Conservation (phyloP, 2,797 vertebrate species). For the Danio choprae region DNA sequence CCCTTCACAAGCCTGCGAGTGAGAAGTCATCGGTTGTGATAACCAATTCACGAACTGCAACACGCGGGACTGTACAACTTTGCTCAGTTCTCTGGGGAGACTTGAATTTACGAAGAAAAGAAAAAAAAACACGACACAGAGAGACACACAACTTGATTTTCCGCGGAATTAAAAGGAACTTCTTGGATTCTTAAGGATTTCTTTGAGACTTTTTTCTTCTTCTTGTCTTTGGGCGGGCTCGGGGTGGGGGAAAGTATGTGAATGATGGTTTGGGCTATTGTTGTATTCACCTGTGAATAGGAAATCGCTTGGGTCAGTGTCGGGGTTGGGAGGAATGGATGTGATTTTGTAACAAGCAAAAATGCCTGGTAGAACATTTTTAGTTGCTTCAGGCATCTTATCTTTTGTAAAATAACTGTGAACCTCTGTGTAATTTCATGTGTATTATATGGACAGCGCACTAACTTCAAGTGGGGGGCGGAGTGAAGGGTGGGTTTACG, state of each 20-base stretch:
- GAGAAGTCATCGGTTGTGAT: slow-evolving; percentile 51
- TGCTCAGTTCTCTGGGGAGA: slow-evolving; percentile 63
- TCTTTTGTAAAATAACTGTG: slow-evolving; percentile 81
- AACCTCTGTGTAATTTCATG: slow-evolving; percentile 77
- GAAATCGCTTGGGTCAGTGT: slow-evolving; percentile 54
- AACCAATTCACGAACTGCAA: slow-evolving; percentile 59
- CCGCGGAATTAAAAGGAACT: slow-evolving; percentile 59
- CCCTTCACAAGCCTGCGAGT: slow-evolving; percentile 57
- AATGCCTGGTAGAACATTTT: slow-evolving; percentile 73
- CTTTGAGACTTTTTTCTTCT: slow-evolving; percentile 62
- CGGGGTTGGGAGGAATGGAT: slow-evolving; percentile 55
- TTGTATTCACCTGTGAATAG: slow-evolving; percentile 63
- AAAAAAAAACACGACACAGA: slow-evolving; percentile 11
- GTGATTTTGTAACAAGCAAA: slow-evolving; percentile 68
- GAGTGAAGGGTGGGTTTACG: slow-evolving; percentile 51
- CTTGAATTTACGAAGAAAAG: slow-evolving; percentile 52
- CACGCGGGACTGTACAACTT: slow-evolving; percentile 63
- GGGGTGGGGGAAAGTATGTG: slow-evolving; percentile 35
- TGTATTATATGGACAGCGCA: slow-evolving; percentile 78
- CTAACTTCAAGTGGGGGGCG: slow-evolving; percentile 70
- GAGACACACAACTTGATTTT: slow-evolving; percentile 55
- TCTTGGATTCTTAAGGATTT: slow-evolving; percentile 64
- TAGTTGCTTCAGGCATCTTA: slow-evolving; percentile 74
- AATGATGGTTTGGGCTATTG: slow-evolving; percentile 47
- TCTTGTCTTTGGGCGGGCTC: slow-evolving; percentile 50